Base-by-base conservation (phyloP, 1,140 invertebrate species). In the Megalonaias nervosa region DNA sequence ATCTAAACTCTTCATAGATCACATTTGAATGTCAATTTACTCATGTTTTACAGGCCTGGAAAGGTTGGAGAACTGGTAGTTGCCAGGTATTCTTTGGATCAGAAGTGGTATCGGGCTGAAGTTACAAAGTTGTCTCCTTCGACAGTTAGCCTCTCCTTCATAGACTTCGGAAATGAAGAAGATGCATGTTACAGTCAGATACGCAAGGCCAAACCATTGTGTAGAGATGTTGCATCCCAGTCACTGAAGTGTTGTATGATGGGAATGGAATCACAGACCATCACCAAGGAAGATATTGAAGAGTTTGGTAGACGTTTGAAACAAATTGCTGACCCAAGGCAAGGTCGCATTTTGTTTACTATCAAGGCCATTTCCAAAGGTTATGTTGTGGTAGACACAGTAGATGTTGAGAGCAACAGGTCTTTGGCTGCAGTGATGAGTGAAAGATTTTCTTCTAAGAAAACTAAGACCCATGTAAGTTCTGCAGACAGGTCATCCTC, bases 41-140 rank as follows among this genome's bases (percentile, higher is more conserved):
- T 62, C 19, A n/a, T 12, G 4, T 62, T 56, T 71, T 77, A 23
- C 21, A 78, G 76, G n/a, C 76, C 76, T 21, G 17, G 61, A 31
- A 16, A 23, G 23, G 59, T 74, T 23, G 76, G 76, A 60, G 76
- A 78, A 61, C 48, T 78, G n/a, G 76, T 78, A 23, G 71, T 64
- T n/a, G 58, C 76, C 19, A 19, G 31, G 19, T 78, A 68, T 60
- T 67, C 58, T 58, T n/a, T 67, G 5, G 76, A 78, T 23, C 38
- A 72, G 4, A 59, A 72, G 13, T 80, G 79, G 79, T 73, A 68
- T 31, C 23, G 79, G 26, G 74, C 72, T 68, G 70, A 76, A 56
- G 79, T 80, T 19, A 5, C 70, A 11, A n/a, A 80, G 59, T 17
- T 80, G 9, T 23, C 58, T 16, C 12, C 48, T 38, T 19, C 38